Percentiles rank a stretch among this genome's conserved stretches.
Conservation (phyloP, 92 coral and sea anemone genomes). For the Virgularia gustaviana region DNA sequence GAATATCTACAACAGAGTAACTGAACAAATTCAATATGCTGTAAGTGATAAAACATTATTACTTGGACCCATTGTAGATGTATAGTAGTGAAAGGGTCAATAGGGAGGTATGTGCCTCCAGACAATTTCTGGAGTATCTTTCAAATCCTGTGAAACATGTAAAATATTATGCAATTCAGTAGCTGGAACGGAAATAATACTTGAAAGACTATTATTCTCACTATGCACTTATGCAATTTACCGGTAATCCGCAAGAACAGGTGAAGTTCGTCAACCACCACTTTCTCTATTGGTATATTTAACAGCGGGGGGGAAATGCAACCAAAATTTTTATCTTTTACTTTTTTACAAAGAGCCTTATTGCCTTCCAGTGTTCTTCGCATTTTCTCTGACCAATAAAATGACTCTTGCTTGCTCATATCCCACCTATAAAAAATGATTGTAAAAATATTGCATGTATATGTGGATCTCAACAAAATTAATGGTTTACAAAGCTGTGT, state of each 20-base stretch:
- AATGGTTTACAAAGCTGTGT: too few species aligned
- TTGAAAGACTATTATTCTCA: neutral
- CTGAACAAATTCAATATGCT: neutral
- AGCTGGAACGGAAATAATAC: neutral
- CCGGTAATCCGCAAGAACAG: slow-evolving; percentile 44
- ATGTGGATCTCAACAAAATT: too few species aligned
- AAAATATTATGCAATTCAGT: too few species aligned
- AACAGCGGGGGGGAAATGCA: slow-evolving; percentile 43
- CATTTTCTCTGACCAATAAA: slow-evolving; percentile 5
- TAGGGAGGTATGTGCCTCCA: too few species aligned
- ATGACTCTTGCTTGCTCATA: slow-evolving; percentile 19
- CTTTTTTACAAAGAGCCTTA: slow-evolving; percentile 7
- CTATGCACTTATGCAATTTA: neutral
- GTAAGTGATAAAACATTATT: neutral
- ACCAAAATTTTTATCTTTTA: slow-evolving; percentile 42
- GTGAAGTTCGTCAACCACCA: slow-evolving; percentile 44
- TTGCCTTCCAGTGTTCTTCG: slow-evolving; percentile 5
- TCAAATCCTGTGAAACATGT: too few species aligned
- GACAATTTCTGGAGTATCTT: too few species aligned
- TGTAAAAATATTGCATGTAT: neutral
- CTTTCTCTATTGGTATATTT: slow-evolving; percentile 42
- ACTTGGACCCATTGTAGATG: neutral
- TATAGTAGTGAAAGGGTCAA: too few species aligned
- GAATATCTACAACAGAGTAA: slow-evolving; percentile 15
- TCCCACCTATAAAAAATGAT: slow-evolving; percentile 6